These are phyloP conservation scores for Gallinago media DNA, from an alignment of 2,113 vertebrate species.

Conservation along the genomic window DNA sequence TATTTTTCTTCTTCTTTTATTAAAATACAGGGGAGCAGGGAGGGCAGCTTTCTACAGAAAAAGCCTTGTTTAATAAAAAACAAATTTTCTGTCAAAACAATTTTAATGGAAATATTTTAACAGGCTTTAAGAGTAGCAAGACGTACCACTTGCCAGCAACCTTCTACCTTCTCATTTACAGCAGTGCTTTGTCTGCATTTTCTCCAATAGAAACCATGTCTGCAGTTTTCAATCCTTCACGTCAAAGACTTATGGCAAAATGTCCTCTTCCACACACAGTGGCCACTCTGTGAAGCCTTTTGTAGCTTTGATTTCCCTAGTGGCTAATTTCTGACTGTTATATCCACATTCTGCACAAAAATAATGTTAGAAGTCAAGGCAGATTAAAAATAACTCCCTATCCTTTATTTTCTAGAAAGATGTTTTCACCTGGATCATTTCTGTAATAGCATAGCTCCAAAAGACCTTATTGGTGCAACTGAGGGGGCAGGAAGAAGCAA, in stretches of 20 bases:
- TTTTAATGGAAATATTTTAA: not conserved
- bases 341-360: not conserved
- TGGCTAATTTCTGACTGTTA: not conserved
- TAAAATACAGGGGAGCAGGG: not conserved
- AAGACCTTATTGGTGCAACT: not conserved
- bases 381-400: not conserved
- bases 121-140: not conserved
- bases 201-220: not conserved
- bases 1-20: not conserved
- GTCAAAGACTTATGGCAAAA: not conserved
- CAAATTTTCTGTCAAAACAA: not conserved
- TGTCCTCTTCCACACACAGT: not conserved
- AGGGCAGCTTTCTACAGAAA: not conserved
- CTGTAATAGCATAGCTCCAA: not conserved
- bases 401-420: not conserved
- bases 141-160: not conserved
- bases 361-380: not conserved
- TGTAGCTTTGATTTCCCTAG: not conserved
- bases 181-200: not conserved
- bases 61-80: not conserved
- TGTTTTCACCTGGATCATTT: not conserved
- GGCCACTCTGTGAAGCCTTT: not conserved
- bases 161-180: not conserved
- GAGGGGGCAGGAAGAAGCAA: not conserved
- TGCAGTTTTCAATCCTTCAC: not conserved